Evolutionary conservation across 2,113 vertebrate species (phyloP).

Genomic region (Gobius niger): DNA sequence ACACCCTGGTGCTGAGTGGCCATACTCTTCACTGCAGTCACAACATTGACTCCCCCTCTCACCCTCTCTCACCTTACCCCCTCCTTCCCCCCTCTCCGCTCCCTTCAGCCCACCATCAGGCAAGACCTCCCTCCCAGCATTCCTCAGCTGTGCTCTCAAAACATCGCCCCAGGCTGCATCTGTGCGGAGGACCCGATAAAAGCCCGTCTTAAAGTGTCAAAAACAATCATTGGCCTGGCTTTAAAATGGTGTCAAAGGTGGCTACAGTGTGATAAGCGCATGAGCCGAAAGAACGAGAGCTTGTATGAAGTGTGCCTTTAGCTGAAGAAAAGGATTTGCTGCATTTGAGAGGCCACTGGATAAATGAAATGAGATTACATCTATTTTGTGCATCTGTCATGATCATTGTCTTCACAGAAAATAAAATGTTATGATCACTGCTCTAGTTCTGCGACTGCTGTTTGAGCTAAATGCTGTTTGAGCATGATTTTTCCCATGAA

Average conservation of each 20-base stretch:
- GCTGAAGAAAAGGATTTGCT: too few relatives aligned
- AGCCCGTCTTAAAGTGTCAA: neutral
- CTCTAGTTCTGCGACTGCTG: too few relatives aligned
- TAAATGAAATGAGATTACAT: too few relatives aligned
- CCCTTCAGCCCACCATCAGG: conserved; percentile 15
- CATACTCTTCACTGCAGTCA: conserved; percentile 49
- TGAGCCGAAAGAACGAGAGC: neutral
- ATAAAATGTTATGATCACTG: too few relatives aligned
- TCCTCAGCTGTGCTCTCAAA: conserved; percentile 64
- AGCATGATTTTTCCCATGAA: too few relatives aligned
- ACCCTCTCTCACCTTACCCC: neutral
- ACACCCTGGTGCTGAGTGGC: conserved; percentile 67
- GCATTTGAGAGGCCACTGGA: too few relatives aligned
- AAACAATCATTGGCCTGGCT: neutral
- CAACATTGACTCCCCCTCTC: conserved; percentile 41
- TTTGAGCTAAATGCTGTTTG: too few relatives aligned
- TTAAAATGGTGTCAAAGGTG: neutral
- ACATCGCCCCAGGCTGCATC: conserved; percentile 11
- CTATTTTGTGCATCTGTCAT: too few relatives aligned
- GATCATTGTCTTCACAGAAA: too few relatives aligned
- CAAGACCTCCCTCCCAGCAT: conserved; percentile 23
- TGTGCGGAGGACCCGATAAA: neutral
- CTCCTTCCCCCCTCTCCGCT: neutral
- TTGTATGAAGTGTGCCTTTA: too few relatives aligned
- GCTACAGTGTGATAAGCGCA: neutral